These are phyloP conservation scores for Nibea albiflora DNA, from an alignment of 2,113 vertebrate species.

Conservation along the genomic window DNA sequence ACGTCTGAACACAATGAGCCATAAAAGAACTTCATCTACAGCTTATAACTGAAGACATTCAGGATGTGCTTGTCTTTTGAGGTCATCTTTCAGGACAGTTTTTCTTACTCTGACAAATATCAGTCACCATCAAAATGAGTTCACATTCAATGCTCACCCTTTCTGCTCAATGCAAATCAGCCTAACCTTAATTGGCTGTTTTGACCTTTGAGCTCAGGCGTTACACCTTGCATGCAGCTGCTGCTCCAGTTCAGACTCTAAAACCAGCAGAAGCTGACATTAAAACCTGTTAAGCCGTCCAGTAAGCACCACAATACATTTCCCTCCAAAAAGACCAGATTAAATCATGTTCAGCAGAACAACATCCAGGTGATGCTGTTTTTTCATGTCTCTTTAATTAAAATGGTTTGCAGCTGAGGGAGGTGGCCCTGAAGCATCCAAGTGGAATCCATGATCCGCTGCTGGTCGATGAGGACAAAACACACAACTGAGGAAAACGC, in stretches of 20 bases:
- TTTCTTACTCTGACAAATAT: background rate
- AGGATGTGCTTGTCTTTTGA: too few species aligned
- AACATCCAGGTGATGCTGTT: too few species aligned
- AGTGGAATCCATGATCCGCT: background rate
- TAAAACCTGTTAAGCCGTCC: conserved; percentile 21
- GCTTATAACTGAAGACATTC: too few species aligned
- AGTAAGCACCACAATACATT: background rate
- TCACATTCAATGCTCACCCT: background rate
- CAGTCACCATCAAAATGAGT: background rate
- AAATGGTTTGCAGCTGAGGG: background rate
- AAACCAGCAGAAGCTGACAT: conserved; percentile 16
- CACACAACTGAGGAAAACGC: background rate
- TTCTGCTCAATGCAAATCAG: background rate
- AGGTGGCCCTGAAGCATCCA: background rate
- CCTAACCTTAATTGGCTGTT: background rate
- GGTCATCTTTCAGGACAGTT: background rate
- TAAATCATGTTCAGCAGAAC: background rate
- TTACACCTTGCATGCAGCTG: background rate
- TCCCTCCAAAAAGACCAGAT: background rate
- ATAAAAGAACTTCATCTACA: too few species aligned
- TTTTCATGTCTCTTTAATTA: background rate
- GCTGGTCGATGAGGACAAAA: background rate
- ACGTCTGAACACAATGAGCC: too few species aligned
- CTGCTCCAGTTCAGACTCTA: background rate
- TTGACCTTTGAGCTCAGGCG: background rate